Base-by-base conservation (phyloP, 2,888 invertebrate genomes). In the Philereme transversata region DNA sequence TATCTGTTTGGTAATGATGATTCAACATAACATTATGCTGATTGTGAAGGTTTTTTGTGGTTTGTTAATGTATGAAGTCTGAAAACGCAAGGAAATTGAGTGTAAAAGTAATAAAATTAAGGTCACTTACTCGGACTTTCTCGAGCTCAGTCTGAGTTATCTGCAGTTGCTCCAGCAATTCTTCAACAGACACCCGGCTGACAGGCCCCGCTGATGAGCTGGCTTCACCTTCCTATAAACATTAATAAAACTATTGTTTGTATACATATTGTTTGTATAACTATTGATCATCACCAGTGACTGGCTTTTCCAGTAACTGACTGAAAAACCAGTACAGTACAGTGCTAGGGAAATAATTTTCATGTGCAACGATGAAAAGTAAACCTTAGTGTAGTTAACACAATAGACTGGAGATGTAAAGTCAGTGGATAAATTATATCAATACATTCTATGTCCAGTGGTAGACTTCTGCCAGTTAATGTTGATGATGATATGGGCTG, bases 81-180 rank as follows among this genome's bases (percentile, higher is more conserved):
- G 38, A 51, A 22, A 22, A 22, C 3, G 22, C 22, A 22, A 22
- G 22, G 22, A 22, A 22, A 22, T 22, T 22, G 22, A 22, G 22
- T 22, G 22, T 22, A 22, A 22, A 22, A 22, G 22, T 2, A 22
- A 22, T 11, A 34, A 40, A 1, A 2, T 5, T 0, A 33, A 50
- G 10, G 45, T 22, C 49, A 84, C 93, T 94, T 93, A 97, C 97
- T 95, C 96, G 96, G 81, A 97, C 95, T 88, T 96, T 97, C 86
- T 97, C 97, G 86, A 97, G 93, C 92, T 97, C 97, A 45, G 95
- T 95, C 91, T 97, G 96, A 36, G 97, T 97, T 71, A 96, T 95
- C 88, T 97, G 96, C 77, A 97, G 91, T 86, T 97, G 96, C 82
- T 96, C 95, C 76, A 97, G 92, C 75, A 97, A 93, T 84, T 97